These are phyloP conservation scores for Heliconius erato DNA, from an alignment of 2,888 invertebrate genomes.

Conservation along the genomic window DNA sequence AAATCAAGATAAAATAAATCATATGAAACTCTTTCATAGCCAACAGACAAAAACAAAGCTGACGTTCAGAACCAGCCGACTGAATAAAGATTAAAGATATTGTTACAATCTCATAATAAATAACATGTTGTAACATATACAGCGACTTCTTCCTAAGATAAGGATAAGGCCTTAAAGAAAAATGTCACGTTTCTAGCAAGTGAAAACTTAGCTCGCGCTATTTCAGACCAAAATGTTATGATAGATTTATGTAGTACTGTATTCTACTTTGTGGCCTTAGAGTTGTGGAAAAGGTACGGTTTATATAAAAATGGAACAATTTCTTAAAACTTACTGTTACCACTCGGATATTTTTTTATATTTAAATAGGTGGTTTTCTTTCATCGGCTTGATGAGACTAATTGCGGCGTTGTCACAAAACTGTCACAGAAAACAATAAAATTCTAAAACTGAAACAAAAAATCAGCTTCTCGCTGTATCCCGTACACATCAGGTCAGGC, in stretches of 20 bases:
- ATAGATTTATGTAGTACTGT: conserved; percentile 8
- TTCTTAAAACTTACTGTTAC: neutral
- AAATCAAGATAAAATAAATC: neutral
- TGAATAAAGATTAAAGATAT: conserved; percentile 10
- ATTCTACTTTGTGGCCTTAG: neutral
- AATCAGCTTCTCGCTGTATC: no score
- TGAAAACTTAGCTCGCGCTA: conserved; percentile 7
- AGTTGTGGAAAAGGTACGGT: neutral
- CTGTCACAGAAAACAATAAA: no score
- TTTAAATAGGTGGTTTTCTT: no score
- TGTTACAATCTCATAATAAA: conserved; percentile 21
- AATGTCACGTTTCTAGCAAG: conserved; percentile 15
- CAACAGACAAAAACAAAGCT: neutral
- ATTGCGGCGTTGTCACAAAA: no score
- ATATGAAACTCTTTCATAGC: neutral
- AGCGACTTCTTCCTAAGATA: neutral
- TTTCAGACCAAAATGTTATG: conserved; percentile 1
- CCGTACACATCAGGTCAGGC: no score
- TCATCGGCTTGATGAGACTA: no score
- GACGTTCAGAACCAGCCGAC: neutral
- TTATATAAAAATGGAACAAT: neutral
- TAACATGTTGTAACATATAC: neutral
- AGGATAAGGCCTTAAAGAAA: conserved; percentile 2
- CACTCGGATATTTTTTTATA: no score
- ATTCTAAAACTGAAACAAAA: no score